A percentile compares a stretch with the other conserved stretches of the same genome.
phyloP scores from a whole-genome alignment of 2,888 invertebrate species.

The Thera obeliscata region DNA sequence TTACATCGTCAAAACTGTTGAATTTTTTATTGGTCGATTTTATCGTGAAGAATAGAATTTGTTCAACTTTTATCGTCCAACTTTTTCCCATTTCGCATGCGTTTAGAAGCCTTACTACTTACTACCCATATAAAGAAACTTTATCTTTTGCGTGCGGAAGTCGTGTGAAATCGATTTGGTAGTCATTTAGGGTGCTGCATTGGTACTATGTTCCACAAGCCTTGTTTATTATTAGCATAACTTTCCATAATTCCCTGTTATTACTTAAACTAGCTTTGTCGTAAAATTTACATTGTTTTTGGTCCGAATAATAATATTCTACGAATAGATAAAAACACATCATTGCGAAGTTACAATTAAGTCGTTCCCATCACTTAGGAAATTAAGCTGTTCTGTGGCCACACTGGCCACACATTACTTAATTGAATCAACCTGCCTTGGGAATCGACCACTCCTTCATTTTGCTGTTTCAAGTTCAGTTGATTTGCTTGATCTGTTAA shows the following conservation, averaged over 20 bases:
- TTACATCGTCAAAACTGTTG: slow-evolving; percentile 15
- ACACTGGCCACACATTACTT: slow-evolving; percentile 10
- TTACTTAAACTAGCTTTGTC: slow-evolving; percentile 3
- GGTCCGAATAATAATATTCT: neutral
- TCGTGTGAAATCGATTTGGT: slow-evolving; percentile 25
- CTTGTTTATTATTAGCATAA: slow-evolving; percentile 11
- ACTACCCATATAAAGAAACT: slow-evolving; percentile 22
- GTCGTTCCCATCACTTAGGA: slow-evolving; percentile 16
- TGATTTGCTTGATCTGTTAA: neutral
- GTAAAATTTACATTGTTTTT: neutral
- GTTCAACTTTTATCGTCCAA: slow-evolving; percentile 27
- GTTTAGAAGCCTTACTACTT: slow-evolving; percentile 25
- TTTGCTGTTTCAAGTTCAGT: neutral
- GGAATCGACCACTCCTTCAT: slow-evolving; percentile 22
- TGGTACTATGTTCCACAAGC: slow-evolving; percentile 1
- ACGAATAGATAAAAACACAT: neutral
- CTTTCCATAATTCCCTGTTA: slow-evolving; percentile 3
- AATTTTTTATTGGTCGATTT: slow-evolving; percentile 18
- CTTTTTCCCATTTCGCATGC: slow-evolving; percentile 25
- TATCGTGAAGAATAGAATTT: slow-evolving; percentile 27
- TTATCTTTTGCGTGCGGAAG: slow-evolving; percentile 13
- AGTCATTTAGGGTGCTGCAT: slow-evolving; percentile 20
- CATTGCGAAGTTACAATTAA: neutral
- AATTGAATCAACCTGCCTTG: slow-evolving; percentile 15
- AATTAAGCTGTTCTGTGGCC: slow-evolving; percentile 11